Percentiles rank a stretch among this genome's conserved stretches.
These are phyloP conservation scores for Liolophura sinensis DNA, from an alignment of 1,140 invertebrate species.

Conservation along the genomic window DNA sequence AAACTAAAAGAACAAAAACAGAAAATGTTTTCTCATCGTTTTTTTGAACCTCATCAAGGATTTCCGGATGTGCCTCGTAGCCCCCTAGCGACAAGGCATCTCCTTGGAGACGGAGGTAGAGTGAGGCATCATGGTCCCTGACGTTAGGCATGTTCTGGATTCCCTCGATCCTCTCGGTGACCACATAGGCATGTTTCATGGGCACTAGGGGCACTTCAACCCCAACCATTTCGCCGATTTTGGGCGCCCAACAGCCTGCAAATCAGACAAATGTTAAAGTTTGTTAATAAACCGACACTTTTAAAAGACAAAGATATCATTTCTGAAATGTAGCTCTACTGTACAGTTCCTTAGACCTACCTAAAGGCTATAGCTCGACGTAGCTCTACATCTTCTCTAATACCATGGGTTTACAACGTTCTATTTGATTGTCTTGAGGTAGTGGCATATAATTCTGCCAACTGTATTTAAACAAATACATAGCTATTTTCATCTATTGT, in stretches of 20 bases:
- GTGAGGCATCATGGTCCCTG: constrained; percentile 78
- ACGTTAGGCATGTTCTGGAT: constrained; percentile 78
- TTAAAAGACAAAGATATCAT: too few relatives aligned
- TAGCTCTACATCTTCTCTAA: too few relatives aligned
- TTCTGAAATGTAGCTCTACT: too few relatives aligned
- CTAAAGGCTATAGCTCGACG: too few relatives aligned
- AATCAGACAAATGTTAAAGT: not conserved
- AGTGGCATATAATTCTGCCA: too few relatives aligned
- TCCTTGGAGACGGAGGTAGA: constrained; percentile 84
- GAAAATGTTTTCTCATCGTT: not conserved
- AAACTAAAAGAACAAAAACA: not conserved
- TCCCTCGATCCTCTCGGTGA: constrained; percentile 75
- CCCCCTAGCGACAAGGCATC: constrained; percentile 82
- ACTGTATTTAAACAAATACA: too few relatives aligned
- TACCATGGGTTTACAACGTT: too few relatives aligned
- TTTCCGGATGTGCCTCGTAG: constrained; percentile 82
- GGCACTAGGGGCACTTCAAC: constrained; percentile 74
- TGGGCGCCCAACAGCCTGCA: constrained; percentile 76
- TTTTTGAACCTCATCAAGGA: constrained; percentile 66
- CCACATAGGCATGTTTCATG: constrained; percentile 87
- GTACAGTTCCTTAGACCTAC: too few relatives aligned
- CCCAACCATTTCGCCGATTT: constrained; percentile 73
- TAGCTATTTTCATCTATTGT: too few relatives aligned
- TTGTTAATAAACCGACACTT: too few relatives aligned
- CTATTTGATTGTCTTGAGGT: too few relatives aligned